Percentiles rank a stretch among this genome's conserved stretches.
phyloP scores from a whole-genome alignment of 1,140 invertebrate genomes.

The Coptotermes formosanus region DNA sequence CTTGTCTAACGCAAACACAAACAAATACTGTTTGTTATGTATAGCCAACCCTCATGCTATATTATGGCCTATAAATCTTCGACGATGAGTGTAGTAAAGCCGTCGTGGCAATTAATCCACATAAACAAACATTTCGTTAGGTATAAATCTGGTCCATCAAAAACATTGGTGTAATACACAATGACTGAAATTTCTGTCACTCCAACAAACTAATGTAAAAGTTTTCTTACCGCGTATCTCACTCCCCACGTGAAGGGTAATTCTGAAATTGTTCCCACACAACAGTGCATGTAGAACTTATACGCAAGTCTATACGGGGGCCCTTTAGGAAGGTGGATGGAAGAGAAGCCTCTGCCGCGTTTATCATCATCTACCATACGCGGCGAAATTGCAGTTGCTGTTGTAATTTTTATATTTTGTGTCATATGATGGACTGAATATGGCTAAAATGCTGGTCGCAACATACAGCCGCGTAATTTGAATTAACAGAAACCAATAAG shows the following conservation, averaged over 20 bases:
- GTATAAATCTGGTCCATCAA: not conserved
- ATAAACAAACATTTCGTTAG: not conserved
- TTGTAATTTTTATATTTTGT: too few species aligned
- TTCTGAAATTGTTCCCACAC: not conserved
- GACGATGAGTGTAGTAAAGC: not conserved
- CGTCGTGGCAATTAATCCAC: not conserved
- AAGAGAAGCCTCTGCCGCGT: too few species aligned
- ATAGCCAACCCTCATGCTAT: not conserved
- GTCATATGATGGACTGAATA: too few species aligned
- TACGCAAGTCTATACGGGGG: too few species aligned
- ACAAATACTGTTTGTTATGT: slow-evolving; percentile 9
- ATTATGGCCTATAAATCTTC: slow-evolving; percentile 15
- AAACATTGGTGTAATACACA: not conserved
- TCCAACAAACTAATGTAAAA: not conserved
- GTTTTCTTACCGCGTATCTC: not conserved
- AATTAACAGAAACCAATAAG: too few species aligned
- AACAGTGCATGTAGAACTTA: too few species aligned
- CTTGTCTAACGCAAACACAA: slow-evolving; percentile 15
- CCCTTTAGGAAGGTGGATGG: too few species aligned
- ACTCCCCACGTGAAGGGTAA: not conserved
- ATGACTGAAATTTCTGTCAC: not conserved
- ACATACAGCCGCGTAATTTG: too few species aligned
- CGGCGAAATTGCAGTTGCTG: too few species aligned
- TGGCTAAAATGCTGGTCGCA: too few species aligned
- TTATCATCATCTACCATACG: too few species aligned